phyloP scores from a whole-genome alignment of 2,113 vertebrate species.

The Ptyas mucosa region DNA sequence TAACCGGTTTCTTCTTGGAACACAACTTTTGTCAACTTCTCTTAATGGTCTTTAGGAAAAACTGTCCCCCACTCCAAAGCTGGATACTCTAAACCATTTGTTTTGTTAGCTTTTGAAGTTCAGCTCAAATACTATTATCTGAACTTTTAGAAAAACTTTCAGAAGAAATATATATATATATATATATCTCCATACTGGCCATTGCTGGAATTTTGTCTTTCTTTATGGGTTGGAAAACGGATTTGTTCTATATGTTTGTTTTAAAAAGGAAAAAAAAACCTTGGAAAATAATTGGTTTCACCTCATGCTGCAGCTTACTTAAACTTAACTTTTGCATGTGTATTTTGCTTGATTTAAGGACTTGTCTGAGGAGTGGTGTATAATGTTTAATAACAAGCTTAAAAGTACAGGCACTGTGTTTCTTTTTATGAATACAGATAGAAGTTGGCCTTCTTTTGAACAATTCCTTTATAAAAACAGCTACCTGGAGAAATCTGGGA shows the following conservation, averaged over 20 bases:
- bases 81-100: background rate
- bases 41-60: conserved; percentile 33
- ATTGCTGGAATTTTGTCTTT: conserved; percentile 46
- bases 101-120: background rate
- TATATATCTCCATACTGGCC: conserved; percentile 35
- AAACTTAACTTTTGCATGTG: background rate
- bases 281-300: conserved; percentile 38
- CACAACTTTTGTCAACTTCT: conserved; percentile 24
- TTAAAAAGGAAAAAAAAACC: background rate
- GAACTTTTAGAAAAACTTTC: conserved; percentile 47
- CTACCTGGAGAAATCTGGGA: background rate
- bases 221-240: conserved; percentile 54
- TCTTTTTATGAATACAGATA: conserved; percentile 9
- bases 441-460: background rate
- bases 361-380: background rate
- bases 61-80: background rate
- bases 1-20: conserved; percentile 39
- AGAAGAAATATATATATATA: background rate
- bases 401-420: background rate
- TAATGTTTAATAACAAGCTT: background rate
- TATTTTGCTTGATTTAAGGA: background rate
- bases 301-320: background rate
- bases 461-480: background rate
- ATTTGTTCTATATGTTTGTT: conserved; percentile 42
- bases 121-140: conserved; percentile 33